A percentile compares a stretch with the other conserved stretches of the same genome.
These are phyloP conservation scores for Grapholita molesta DNA, from an alignment of 1,140 invertebrate genomes.

Conservation along the genomic window DNA sequence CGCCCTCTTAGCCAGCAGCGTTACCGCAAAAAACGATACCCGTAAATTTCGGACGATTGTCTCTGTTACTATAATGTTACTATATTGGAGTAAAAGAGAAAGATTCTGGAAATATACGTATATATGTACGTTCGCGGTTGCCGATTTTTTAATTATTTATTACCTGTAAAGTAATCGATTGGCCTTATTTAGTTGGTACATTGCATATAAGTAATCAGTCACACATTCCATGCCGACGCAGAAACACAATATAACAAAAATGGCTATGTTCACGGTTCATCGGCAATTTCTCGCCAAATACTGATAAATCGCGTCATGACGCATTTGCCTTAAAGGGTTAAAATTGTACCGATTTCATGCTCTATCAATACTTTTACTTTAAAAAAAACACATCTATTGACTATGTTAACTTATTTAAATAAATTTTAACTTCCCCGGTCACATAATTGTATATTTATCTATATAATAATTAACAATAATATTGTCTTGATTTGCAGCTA, in stretches of 20 bases:
- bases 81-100: too few relatives aligned
- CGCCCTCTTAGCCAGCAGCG: too few relatives aligned
- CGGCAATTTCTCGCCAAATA: conserved; percentile 37
- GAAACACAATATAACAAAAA: conserved; percentile 26
- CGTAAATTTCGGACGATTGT: too few relatives aligned
- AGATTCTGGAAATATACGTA: too few relatives aligned
- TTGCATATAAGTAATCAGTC: not conserved
- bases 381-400: not conserved
- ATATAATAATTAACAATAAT: too few relatives aligned
- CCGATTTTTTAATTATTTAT: too few relatives aligned
- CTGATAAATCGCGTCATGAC: conserved; percentile 54
- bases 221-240: not conserved
- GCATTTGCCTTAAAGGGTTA: conserved; percentile 35
- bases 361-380: not conserved
- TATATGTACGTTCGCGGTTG: too few relatives aligned
- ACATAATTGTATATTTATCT: not conserved
- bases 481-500: too few relatives aligned
- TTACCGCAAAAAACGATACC: too few relatives aligned
- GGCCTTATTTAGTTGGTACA: not conserved
- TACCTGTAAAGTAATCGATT: too few relatives aligned
- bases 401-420: not conserved
- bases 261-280: conserved; percentile 40
- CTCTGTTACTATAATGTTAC: too few relatives aligned
- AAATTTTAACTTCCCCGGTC: not conserved
- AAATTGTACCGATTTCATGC: conserved; percentile 13